Evolutionary conservation across 2,113 vertebrate species (phyloP), one percentile per base, ranked within the genome.

Genomic region (Girardinichthys multiradiatus): DNA sequence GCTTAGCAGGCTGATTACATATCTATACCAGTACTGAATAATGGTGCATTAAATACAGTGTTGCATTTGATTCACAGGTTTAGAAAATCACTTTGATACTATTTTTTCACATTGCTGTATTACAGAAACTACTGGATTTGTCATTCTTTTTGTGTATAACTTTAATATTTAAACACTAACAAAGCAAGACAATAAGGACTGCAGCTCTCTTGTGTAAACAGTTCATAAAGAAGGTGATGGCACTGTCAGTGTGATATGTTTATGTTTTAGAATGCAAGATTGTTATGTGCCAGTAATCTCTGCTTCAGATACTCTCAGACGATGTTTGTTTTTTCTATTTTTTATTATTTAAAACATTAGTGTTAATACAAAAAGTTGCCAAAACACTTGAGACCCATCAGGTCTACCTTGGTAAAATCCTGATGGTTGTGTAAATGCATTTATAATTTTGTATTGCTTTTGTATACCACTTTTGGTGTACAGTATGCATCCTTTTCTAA

Each of bases 401-500:
- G 68, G 80, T 81, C 83, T 61, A 81, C 78, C 73, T 73, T 57
- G 70, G 76, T 66, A 79, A 86, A 83, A 82, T 64, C 65, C 29
- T 65, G 64, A 82, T 12, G 21, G 48, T 73, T 28, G 72, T 83
- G 80, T 86, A 83, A 70, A 86, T 89, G 83, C 83, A 72, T 85
- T 85, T 85, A 86, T 83, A 73, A 79, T 82, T 86, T 85, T 74
- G 48, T 79, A 82, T 82, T 87, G 82, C 79, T 85, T 89, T 86
- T 86, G 82, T 89, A 87, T 72, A 79, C 87, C 86, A 85, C 68
- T 82, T 87, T 87, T 71, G 85, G 87, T 80, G 83, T 87, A 83
- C 74, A 85, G 75, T 90, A 91, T 91, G 86, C 82, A 81, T 91
- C 80, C 74, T 92, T 92, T 90, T 92, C 85, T 86, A 90, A 89